phyloP scores from a whole-genome alignment of 2,113 vertebrate genomes.

The Varanus salvator region DNA sequence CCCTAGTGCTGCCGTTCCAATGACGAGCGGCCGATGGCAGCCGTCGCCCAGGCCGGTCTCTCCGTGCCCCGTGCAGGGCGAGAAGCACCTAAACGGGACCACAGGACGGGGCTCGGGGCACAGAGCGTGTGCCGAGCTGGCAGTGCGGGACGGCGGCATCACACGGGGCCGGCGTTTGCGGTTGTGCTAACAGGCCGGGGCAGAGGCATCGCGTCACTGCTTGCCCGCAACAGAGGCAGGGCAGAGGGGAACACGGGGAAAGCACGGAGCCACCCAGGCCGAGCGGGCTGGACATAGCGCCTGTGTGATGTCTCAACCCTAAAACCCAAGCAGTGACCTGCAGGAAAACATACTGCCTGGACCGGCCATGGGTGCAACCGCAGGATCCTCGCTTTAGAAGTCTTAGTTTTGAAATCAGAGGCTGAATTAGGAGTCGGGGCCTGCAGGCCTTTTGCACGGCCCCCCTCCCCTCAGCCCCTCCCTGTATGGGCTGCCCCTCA shows the following conservation, averaged over 20 bases:
- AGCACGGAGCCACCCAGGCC: not conserved
- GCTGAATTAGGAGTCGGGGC: not conserved
- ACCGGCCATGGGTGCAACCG: not conserved
- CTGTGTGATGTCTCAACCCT: too few species aligned
- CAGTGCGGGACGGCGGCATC: not conserved
- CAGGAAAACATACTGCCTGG: too few species aligned
- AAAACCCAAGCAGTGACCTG: not conserved
- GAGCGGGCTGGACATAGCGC: not conserved
- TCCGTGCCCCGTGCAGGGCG: not conserved
- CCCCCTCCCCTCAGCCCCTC: too few species aligned
- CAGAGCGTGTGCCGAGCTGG: not conserved
- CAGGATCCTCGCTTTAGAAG: not conserved
- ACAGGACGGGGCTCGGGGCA: not conserved
- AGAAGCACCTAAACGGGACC: not conserved
- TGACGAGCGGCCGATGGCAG: accelerated
- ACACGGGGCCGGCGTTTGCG: not conserved
- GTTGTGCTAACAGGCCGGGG: not conserved
- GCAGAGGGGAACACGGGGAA: not conserved
- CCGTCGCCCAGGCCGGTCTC: not conserved
- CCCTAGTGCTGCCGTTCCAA: not conserved
- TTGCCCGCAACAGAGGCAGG: too few species aligned
- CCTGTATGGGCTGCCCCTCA: not conserved
- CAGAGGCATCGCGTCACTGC: too few species aligned
- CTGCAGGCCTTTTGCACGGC: not conserved
- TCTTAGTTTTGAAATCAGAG: not conserved